Evolutionary conservation across 2,888 invertebrate genomes (phyloP).

Genomic region (Cantharis nigra): DNA sequence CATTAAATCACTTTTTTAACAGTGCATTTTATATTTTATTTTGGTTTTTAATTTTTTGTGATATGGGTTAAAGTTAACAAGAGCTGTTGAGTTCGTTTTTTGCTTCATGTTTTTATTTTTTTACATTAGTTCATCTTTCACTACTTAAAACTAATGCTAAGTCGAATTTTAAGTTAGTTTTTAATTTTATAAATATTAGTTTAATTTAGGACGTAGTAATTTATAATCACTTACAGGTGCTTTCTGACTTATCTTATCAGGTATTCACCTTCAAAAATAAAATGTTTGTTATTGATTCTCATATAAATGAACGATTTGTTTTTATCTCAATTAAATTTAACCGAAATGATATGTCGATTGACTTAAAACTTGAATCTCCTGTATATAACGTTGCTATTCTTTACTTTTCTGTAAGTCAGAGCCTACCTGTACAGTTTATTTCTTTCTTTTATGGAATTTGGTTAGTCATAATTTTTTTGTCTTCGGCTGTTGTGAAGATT

Average conservation of each 20-base stretch:
- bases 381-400: neutral
- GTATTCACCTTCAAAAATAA: neutral
- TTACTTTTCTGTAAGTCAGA: neutral
- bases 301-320: neutral
- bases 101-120: neutral
- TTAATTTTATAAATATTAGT: neutral
- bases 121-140: neutral
- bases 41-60: neutral
- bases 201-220: neutral
- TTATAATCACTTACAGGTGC: neutral
- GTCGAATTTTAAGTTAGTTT: neutral
- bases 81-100: neutral
- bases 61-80: neutral
- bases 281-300: neutral
- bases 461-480: neutral
- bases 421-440: neutral
- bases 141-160: neutral
- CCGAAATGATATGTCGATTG: neutral
- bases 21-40: neutral
- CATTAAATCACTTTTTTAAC: neutral
- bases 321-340: neutral
- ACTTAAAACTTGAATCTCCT: neutral
- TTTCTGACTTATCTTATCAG: neutral
- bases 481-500: neutral
- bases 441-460: neutral